These are phyloP conservation scores for Tadarida brasiliensis DNA, from an alignment of 2,797 vertebrate genomes.

Conservation along the genomic window DNA sequence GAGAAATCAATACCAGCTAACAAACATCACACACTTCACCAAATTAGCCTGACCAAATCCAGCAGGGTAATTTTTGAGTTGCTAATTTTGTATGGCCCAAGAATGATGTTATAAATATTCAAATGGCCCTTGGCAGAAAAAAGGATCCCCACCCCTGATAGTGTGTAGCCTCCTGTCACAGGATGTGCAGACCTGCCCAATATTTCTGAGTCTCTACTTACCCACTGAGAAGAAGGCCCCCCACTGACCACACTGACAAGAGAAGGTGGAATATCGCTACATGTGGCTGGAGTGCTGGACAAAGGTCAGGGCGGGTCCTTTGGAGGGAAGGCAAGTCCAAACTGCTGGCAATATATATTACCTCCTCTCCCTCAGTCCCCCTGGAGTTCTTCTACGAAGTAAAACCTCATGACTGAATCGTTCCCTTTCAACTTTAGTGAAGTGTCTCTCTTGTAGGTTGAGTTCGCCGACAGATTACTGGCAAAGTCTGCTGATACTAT, in stretches of 20 bases:
- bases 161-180: not conserved
- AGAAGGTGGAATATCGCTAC: not conserved
- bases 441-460: not conserved
- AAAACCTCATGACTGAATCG: not conserved
- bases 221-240: not conserved
- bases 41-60: no score
- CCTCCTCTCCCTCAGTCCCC: not conserved
- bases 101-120: no score
- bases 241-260: not conserved
- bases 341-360: accelerated
- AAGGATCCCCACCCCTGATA: no score
- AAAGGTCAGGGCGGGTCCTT: not conserved
- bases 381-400: not conserved
- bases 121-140: no score
- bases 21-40: no score
- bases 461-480: not conserved
- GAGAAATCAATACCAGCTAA: no score
- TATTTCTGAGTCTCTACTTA: not conserved
- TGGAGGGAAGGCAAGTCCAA: not conserved
- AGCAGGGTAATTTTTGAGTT: no score
- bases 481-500: not conserved
- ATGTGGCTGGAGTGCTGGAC: not conserved
- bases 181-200: not conserved
- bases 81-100: no score
- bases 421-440: not conserved